These are phyloP conservation scores for Hoplodrina blanda DNA, from an alignment of 2,888 invertebrate genomes.

Conservation along the genomic window DNA sequence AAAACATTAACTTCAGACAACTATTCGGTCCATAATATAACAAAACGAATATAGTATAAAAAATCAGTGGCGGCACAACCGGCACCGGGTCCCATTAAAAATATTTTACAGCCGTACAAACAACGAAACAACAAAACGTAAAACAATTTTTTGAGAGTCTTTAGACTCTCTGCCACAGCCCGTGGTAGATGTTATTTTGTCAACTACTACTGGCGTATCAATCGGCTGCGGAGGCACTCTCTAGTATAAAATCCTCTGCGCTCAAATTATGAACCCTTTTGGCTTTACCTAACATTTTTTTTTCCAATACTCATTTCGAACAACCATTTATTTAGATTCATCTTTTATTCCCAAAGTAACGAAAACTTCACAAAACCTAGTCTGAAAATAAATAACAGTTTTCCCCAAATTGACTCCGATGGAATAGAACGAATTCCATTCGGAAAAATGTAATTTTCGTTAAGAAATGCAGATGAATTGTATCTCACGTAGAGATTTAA, in stretches of 20 bases:
- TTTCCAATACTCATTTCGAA: background rate
- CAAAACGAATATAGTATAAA: background rate
- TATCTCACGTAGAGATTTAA: constrained; percentile 53
- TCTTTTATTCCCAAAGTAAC: constrained; percentile 18
- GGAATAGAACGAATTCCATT: constrained; percentile 30
- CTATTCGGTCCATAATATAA: background rate
- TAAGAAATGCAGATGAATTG: constrained; percentile 52
- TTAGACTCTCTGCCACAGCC: too few relatives aligned
- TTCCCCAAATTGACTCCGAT: constrained; percentile 35
- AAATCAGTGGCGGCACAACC: background rate
- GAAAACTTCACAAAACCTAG: constrained; percentile 16
- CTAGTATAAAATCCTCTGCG: background rate
- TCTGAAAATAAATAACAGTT: constrained; percentile 29
- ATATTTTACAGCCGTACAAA: too few relatives aligned
- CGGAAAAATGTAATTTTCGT: constrained; percentile 39
- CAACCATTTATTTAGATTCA: constrained; percentile 6
- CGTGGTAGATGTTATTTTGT: too few relatives aligned
- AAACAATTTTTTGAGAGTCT: too few relatives aligned
- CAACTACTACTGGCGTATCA: too few relatives aligned
- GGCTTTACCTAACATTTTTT: background rate
- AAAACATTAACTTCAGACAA: too few relatives aligned
- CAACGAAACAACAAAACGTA: too few relatives aligned
- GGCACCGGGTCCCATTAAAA: too few relatives aligned
- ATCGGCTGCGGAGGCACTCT: too few relatives aligned
- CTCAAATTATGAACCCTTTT: background rate